Evolutionary conservation across 92 coral and sea anemone species (phyloP), one percentile per base, ranked within the genome.

Genomic region (Isaurus tuberculatus): DNA sequence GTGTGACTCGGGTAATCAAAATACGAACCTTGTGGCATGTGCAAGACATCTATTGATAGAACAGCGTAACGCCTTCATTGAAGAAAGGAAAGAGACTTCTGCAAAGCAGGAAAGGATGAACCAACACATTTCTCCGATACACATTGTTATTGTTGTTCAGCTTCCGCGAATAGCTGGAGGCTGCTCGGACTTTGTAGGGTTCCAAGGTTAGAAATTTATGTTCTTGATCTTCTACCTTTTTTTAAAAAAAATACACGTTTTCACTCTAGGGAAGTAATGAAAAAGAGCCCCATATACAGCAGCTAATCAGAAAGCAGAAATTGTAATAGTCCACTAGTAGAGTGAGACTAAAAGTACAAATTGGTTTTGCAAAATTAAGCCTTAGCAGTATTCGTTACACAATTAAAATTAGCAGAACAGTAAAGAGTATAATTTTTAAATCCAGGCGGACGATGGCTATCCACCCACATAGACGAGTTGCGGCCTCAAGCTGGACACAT

Each of bases 401-500:
- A 25, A 27, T 26, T 6, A 17, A 2, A 27, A 9, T 0, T 28
- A 3, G 27, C 17, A 26, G 26, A 25, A 3, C 20, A 51, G n/a
- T 9, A 29, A 0, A 28, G 5, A 49, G 19, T 28, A 3, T 74
- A 23, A 55, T 16, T 31, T 31, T 40, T 40, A 40, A 10, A 13
- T 11, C 8, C 28, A 74, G 80, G 98, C 9, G 94, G 94, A 28
- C 84, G 79, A 16, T 92, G 95, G 98, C 29, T 84, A 72, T 94
- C 92, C 40, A 91, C 86, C 64, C 98, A 94, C 80, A 92, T 94
- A 65, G 98, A 94, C 51, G 98, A 94, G 81, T 91, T 94, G 37
- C 92, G 89, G 6, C 87, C 91, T 22, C 92, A 94, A 22, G 88
- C 90, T 14, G 90, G 89, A 32, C 92, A 92, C 72, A 89, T 95